Evolutionary conservation across 2,113 vertebrate species (phyloP).

Genomic region (Fukomys damarensis): DNA sequence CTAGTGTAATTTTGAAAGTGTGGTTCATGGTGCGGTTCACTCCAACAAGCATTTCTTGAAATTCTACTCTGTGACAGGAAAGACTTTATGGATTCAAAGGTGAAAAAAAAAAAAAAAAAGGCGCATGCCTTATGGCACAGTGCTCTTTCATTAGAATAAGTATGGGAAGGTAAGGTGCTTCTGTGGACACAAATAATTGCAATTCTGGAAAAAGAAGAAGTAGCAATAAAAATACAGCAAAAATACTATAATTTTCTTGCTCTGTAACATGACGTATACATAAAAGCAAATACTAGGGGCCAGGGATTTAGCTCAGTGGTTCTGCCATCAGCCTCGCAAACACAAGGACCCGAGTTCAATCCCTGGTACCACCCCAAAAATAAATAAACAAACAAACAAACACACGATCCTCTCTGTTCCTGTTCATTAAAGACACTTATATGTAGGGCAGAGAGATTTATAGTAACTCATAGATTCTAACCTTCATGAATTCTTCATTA

Average conservation of each 20-base stretch:
- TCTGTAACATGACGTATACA: not conserved
- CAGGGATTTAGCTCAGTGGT: too few relatives aligned
- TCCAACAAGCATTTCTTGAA: not conserved
- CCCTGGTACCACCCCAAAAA: too few relatives aligned
- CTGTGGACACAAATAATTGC: not conserved
- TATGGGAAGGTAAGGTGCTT: not conserved
- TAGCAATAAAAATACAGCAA: not conserved
- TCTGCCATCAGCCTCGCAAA: too few relatives aligned
- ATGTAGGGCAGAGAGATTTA: conserved; percentile 43
- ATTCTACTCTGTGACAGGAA: not conserved
- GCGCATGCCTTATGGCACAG: not conserved
- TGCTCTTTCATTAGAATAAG: not conserved
- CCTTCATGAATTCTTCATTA: conserved; percentile 75
- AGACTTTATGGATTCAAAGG: not conserved
- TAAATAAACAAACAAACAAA: too few relatives aligned
- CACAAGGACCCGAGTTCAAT: too few relatives aligned
- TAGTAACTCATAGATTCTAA: conserved; percentile 66
- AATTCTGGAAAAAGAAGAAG: not conserved
- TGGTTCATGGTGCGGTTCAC: not conserved
- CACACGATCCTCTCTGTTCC: not conserved
- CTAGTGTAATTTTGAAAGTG: not conserved
- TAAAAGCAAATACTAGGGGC: conserved; percentile 14
- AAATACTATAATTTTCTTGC: not conserved
- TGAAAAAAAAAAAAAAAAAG: not conserved
- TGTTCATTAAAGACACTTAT: conserved; percentile 52